Percentiles rank a stretch among this genome's conserved stretches.
Evolutionary conservation across 2,113 vertebrate genomes (phyloP).

Genomic region (Clarias macrocephalus): DNA sequence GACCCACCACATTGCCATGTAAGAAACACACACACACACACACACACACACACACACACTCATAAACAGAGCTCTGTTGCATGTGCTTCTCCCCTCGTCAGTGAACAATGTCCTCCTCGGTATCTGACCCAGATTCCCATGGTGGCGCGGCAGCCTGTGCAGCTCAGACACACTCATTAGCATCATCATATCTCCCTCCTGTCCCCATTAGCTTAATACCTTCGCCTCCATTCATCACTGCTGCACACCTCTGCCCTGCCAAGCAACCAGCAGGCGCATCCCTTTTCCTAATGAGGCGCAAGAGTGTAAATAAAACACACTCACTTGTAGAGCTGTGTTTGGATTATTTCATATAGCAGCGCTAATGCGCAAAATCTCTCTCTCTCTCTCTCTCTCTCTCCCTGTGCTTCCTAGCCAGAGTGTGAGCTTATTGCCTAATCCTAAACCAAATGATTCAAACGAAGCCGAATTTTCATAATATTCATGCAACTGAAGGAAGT

Average conservation of each 20-base stretch:
- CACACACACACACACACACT: constrained; percentile 41
- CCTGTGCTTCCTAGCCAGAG: not conserved
- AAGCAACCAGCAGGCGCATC: constrained; percentile 11
- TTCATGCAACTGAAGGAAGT: not conserved
- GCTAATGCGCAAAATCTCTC: not conserved
- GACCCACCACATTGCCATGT: constrained; percentile 45
- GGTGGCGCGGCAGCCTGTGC: constrained; percentile 8
- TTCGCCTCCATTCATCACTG: constrained; percentile 25
- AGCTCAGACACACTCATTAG: constrained; percentile 42
- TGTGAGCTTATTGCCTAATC: not conserved
- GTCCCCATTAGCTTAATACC: constrained; percentile 25
- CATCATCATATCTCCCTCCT: constrained; percentile 48
- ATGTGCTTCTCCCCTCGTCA: constrained; percentile 43
- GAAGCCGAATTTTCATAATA: not conserved
- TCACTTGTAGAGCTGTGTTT: not conserved
- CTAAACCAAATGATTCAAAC: not conserved
- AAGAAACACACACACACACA: constrained; percentile 28
- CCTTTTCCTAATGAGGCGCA: constrained; percentile 17
- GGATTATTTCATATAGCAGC: not conserved
- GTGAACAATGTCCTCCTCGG: constrained; percentile 60
- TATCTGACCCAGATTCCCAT: constrained; percentile 61
- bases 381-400: not conserved
- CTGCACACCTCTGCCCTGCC: constrained; percentile 30
- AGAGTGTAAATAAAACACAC: not conserved
- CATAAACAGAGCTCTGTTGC: constrained; percentile 39